phyloP scores from a whole-genome alignment of 2,797 vertebrate genomes.

The Gambusia yucatana region DNA sequence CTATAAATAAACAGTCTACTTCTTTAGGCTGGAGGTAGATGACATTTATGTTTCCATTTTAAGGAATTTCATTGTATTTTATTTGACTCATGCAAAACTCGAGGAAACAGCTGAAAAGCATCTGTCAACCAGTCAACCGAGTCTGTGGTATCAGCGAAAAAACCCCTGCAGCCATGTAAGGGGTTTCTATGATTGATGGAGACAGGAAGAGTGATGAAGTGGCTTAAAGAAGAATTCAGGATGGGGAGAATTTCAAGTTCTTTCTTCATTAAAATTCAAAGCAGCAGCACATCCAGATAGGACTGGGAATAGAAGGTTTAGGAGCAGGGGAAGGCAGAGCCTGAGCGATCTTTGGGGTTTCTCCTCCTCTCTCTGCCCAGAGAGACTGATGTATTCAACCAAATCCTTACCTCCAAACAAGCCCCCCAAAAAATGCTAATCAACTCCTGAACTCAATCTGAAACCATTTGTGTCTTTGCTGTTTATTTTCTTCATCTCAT shows the following conservation, averaged over 20 bases:
- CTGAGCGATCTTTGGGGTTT: slow-evolving; percentile 25
- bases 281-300: slow-evolving; percentile 39
- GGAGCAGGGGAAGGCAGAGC: slow-evolving; percentile 34
- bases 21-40: slow-evolving; percentile 29
- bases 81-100: slow-evolving; percentile 19
- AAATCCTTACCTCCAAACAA: slow-evolving; percentile 24
- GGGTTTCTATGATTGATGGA: slow-evolving; percentile 13
- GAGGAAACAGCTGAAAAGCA: slow-evolving; percentile 10
- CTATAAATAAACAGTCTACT: slow-evolving; percentile 65
- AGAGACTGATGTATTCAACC: slow-evolving; percentile 45
- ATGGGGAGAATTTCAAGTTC: slow-evolving; percentile 20
- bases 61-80: slow-evolving; percentile 7
- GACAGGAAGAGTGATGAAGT: slow-evolving; percentile 33
- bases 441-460: slow-evolving; percentile 38
- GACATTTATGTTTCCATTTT: slow-evolving; percentile 32
- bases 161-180: slow-evolving; percentile 6
- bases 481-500: slow-evolving; percentile 30
- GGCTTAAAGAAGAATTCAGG: slow-evolving; percentile 16
- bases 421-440: slow-evolving; percentile 42
- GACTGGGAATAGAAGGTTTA: slow-evolving; percentile 49
- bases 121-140: slow-evolving; percentile 17
- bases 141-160: slow-evolving; percentile 26
- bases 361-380: slow-evolving; percentile 22
- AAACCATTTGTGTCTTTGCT: slow-evolving; percentile 37
- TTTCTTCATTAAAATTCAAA: slow-evolving; percentile 63